Conservation (phyloP, 2,888 invertebrate genomes). For the Chrysodeixis includens region DNA sequence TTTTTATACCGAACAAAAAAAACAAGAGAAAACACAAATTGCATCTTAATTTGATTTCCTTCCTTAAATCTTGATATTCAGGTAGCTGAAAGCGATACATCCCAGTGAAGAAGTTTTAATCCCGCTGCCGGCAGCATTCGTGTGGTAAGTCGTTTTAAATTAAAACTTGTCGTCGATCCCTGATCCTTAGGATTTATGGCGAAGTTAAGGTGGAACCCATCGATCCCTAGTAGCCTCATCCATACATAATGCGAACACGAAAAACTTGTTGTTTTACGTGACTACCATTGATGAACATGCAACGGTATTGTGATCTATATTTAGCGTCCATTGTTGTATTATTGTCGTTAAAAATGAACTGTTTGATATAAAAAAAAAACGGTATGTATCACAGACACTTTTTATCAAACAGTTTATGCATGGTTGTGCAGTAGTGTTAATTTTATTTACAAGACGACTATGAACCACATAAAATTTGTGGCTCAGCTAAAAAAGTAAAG, state of each 20-base stretch:
- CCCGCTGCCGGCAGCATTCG: constrained; percentile 75
- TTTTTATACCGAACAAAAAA: no score
- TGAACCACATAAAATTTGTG: no score
- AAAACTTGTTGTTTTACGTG: constrained; percentile 37
- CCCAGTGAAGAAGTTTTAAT: constrained; percentile 74
- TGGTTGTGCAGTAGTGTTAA: no score
- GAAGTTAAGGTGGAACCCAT: constrained; percentile 59
- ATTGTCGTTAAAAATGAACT: no score
- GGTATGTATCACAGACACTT: no score
- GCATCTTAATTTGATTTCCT: constrained; percentile 62
- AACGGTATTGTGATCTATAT: background rate
- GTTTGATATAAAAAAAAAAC: no score
- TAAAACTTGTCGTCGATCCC: constrained; percentile 76
- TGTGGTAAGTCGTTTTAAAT: constrained; percentile 83
- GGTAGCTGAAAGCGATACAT: constrained; percentile 68
- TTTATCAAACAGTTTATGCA: no score
- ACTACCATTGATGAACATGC: background rate
- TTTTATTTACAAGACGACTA: no score
- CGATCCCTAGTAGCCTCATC: constrained; percentile 59
- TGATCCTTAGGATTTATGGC: constrained; percentile 70
- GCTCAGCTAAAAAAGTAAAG: no score
- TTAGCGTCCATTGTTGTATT: background rate
- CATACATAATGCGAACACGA: constrained; percentile 58
- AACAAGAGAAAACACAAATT: constrained; percentile 13
- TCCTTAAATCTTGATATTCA: constrained; percentile 65